A percentile compares a stretch with the other conserved stretches of the same genome.
phyloP scores from a whole-genome alignment of 2,113 vertebrate genomes.

The Verasper variegatus region DNA sequence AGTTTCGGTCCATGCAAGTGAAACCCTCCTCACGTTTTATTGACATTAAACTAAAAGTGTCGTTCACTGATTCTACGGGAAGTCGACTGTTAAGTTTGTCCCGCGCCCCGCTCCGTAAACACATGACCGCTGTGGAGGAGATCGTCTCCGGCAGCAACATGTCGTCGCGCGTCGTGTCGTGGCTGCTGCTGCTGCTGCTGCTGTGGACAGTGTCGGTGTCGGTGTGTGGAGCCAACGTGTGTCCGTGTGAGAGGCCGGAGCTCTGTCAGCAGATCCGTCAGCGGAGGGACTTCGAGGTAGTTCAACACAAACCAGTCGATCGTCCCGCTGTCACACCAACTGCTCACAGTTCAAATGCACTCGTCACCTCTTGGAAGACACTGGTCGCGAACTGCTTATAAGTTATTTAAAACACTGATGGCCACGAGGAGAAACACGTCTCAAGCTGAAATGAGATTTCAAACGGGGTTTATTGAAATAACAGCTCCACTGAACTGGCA shows the following conservation, averaged over 20 bases:
- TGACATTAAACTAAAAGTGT: too few species aligned
- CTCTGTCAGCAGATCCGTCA: conserved; percentile 73
- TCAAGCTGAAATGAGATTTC: too few species aligned
- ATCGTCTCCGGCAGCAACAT: neutral
- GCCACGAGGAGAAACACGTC: too few species aligned
- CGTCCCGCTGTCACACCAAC: neutral
- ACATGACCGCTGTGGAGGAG: too few species aligned
- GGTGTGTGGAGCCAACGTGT: conserved; percentile 42
- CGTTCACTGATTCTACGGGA: neutral
- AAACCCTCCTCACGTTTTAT: too few species aligned
- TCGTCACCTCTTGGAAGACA: too few species aligned
- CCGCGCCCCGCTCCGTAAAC: conserved; percentile 36
- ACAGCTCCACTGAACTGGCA: too few species aligned
- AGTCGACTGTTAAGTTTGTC: conserved; percentile 33
- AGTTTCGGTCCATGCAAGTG: neutral
- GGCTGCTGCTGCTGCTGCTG: neutral
- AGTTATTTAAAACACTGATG: too few species aligned
- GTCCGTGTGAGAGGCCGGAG: conserved; percentile 77
- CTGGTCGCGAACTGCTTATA: too few species aligned
- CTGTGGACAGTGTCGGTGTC: neutral
- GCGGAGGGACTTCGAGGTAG: conserved; percentile 77
- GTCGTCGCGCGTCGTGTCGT: too few species aligned
- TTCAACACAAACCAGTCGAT: neutral
- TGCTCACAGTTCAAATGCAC: too few species aligned
- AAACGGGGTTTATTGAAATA: too few species aligned